Base-by-base conservation (phyloP, 2,888 invertebrate genomes). In the Temnothorax unifasciatus region DNA sequence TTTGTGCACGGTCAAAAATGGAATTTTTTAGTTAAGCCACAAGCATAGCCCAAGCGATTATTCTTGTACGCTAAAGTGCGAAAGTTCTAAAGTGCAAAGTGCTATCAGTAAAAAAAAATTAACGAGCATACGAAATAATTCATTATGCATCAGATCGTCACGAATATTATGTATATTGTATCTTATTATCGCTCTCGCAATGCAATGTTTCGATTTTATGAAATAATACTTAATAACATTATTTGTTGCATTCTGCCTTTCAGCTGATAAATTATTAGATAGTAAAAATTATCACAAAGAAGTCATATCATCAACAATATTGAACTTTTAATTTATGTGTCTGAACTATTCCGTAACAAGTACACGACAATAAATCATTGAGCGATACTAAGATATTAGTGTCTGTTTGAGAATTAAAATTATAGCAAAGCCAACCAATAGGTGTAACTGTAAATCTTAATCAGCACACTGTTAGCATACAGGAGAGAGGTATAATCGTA, bases 1-100 rank as follows among this genome's bases (percentile, higher is more conserved):
- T 59, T 59, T 61, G 25, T 44, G 9, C 59, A 9, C 69, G 50
- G 57, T 38, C 71, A 47, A 47, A 71, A 47, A 81, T 71, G 59
- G 29, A 71, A 54, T 59, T 81, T 71, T 81, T 79, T 69, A 69
- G 57, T 69, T 21, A 73, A 79, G 21, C 38, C 29, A 34, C 44
- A 29, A 13, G 9, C 18, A 15, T 6, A 13, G 15, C 15, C 15
- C 29, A 15, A 77, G 50, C 57, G 13, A 59, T 79, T 47, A 79
- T 69, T 71, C 44, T 47, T 47, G 18, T 41, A 47, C 13, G 54
- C 29, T n/a, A 18, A 79, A 59, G 71, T 25, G 34, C 41, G 6
- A 57, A 44, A 79, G 21, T 81, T 81, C 25, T 21, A 3, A 44
- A 69, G 34, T 18, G 21, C 25, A 71, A 59, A 59, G 18, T 38